Conservation (phyloP, 2,888 invertebrate species). For the Ommatoiulus sabulosus region DNA sequence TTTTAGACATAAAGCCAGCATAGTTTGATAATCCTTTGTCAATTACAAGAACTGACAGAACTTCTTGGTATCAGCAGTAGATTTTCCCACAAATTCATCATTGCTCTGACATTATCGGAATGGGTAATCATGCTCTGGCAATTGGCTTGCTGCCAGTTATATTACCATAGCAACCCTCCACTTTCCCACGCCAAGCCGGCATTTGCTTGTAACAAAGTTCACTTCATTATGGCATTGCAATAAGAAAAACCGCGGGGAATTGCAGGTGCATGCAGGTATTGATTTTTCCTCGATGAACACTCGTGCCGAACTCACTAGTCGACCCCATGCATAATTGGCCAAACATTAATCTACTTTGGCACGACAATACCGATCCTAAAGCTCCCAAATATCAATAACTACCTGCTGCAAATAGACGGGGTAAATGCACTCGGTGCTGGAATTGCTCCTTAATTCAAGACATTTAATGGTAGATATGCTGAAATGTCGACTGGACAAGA, state of each 20-base stretch:
- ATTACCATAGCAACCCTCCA: background rate
- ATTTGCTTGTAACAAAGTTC: constrained; percentile 23
- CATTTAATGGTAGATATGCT: no score
- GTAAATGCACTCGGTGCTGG: background rate
- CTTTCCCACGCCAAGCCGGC: constrained; percentile 5
- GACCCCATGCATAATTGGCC: constrained; percentile 16
- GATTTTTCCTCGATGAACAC: constrained; percentile 11
- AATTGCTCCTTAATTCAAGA: background rate
- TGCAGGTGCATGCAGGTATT: constrained; percentile 12
- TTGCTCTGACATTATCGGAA: background rate
- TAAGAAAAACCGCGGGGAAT: constrained; percentile 46
- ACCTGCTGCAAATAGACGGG: background rate
- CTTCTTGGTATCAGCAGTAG: background rate
- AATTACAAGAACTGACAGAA: background rate
- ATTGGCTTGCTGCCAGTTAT: background rate
- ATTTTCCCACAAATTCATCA: background rate
- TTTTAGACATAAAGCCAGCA: no score
- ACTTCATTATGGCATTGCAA: constrained; percentile 17
- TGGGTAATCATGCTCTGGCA: constrained; percentile 1
- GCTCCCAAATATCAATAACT: constrained; percentile 9
- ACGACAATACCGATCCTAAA: constrained; percentile 11
- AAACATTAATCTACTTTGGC: constrained; percentile 33
- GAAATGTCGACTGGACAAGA: no score
- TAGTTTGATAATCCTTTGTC: background rate
- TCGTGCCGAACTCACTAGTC: background rate